Percentiles rank a stretch among this genome's conserved stretches.
phyloP scores from a whole-genome alignment of 2,113 vertebrate species.

The Bufo bufo region DNA sequence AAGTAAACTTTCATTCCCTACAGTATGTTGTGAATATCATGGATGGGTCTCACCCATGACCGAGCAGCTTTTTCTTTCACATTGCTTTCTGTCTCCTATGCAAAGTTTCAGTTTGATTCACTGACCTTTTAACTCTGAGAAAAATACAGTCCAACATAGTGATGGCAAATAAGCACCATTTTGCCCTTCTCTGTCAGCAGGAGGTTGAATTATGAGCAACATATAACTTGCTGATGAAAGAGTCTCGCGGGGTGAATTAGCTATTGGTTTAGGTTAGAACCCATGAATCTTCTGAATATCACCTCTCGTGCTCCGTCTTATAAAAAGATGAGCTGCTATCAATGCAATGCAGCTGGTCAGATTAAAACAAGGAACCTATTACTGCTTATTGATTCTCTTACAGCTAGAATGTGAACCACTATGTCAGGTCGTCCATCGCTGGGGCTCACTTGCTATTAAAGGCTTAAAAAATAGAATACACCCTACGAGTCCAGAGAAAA shows the following conservation, averaged over 20 bases:
- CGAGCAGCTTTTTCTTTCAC: constrained; percentile 16
- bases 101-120: constrained; percentile 43
- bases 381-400: constrained; percentile 51
- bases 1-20: not conserved
- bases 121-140: constrained; percentile 52
- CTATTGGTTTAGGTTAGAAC: constrained; percentile 49
- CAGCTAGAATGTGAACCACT: constrained; percentile 37
- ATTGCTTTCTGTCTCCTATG: constrained; percentile 18
- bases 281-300: constrained; percentile 43
- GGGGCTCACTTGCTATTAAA: constrained; percentile 7
- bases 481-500: not conserved
- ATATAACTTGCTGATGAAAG: constrained; percentile 55
- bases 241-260: constrained; percentile 38
- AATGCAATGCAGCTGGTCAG: constrained; percentile 51
- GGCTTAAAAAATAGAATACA: not conserved
- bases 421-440: constrained; percentile 25
- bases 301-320: constrained; percentile 10
- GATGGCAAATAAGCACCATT: constrained; percentile 52
- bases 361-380: constrained; percentile 54
- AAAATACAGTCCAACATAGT: constrained; percentile 49
- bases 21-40: not conserved
- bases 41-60: not conserved
- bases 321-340: constrained; percentile 50
- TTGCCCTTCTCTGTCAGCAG: constrained; percentile 52
- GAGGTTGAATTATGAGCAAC: constrained; percentile 46